These are phyloP conservation scores for Desoria tigrina DNA, from an alignment of 2,888 invertebrate genomes.

Conservation along the genomic window DNA sequence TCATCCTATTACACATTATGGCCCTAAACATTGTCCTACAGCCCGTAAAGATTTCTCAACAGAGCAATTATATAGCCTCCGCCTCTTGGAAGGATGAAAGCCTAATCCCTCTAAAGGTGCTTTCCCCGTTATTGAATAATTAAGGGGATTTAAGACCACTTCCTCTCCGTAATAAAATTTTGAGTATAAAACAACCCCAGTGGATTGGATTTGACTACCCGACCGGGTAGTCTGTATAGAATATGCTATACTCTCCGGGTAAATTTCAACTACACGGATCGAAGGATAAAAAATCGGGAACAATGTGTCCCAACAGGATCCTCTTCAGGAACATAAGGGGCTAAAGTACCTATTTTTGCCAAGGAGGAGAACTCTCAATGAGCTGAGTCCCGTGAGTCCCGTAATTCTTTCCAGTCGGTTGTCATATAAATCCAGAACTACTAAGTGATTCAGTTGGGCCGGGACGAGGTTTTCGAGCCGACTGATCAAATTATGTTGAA, in stretches of 20 bases:
- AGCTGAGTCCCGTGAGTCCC: slow-evolving; percentile 73
- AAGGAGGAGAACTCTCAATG: slow-evolving; percentile 79
- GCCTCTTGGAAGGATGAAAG: no score
- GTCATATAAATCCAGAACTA: slow-evolving; percentile 91
- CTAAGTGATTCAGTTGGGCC: slow-evolving; percentile 70
- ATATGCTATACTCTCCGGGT: no score
- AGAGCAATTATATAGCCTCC: no score
- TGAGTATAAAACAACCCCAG: neutral
- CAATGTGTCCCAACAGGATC: neutral
- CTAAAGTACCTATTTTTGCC: slow-evolving; percentile 79
- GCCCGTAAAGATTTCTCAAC: no score
- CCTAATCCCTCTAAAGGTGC: neutral
- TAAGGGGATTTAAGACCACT: neutral
- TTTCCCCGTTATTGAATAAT: slow-evolving; percentile 6
- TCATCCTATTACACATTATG: no score
- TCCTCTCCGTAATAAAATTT: neutral
- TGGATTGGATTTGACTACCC: no score
- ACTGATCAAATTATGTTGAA: slow-evolving; percentile 88
- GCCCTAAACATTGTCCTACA: no score
- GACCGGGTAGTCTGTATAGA: no score
- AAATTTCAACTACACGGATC: no score
- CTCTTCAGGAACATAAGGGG: neutral
- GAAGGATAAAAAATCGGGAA: no score
- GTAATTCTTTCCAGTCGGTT: slow-evolving; percentile 88
- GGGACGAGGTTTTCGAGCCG: slow-evolving; percentile 65